These are phyloP conservation scores for Leucophora obtusa DNA, from an alignment of 2,888 invertebrate species.

Conservation along the genomic window DNA sequence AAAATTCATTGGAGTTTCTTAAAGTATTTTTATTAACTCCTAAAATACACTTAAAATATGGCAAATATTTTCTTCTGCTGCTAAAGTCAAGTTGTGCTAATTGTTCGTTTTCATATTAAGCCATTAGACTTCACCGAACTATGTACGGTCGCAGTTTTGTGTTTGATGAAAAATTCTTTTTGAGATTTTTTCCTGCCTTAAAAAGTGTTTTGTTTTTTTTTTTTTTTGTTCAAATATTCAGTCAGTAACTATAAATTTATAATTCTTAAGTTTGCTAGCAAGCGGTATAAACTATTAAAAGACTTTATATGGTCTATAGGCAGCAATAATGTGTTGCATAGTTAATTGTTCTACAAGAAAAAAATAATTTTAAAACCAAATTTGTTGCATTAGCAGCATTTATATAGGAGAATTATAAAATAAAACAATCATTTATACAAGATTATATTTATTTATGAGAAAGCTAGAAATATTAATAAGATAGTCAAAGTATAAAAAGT, in stretches of 20 bases:
- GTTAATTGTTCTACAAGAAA: constrained; percentile 55
- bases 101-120: constrained; percentile 62
- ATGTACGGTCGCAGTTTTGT: constrained; percentile 48
- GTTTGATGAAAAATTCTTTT: constrained; percentile 54
- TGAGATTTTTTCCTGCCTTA: constrained; percentile 46
- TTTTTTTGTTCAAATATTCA: constrained; percentile 21
- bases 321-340: constrained; percentile 54
- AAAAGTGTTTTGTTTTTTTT: constrained; percentile 35
- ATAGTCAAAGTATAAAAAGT: neutral
- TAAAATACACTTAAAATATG: constrained; percentile 45
- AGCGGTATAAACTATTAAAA: constrained; percentile 13
- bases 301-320: constrained; percentile 41
- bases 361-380: neutral
- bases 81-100: constrained; percentile 54
- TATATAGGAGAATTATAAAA: constrained; percentile 49
- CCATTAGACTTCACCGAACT: constrained; percentile 51
- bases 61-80: constrained; percentile 51
- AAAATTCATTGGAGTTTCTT: constrained; percentile 36
- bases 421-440: constrained; percentile 52
- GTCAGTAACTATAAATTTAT: constrained; percentile 46
- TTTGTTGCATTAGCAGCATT: constrained; percentile 10
- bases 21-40: constrained; percentile 50
- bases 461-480: constrained; percentile 19
- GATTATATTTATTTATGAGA: constrained; percentile 51
- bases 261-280: constrained; percentile 36